A percentile compares a stretch with the other conserved stretches of the same genome.
These are phyloP conservation scores for Microcebus ravelobensis DNA, from an alignment of 2,113 vertebrate species.

Conservation along the genomic window DNA sequence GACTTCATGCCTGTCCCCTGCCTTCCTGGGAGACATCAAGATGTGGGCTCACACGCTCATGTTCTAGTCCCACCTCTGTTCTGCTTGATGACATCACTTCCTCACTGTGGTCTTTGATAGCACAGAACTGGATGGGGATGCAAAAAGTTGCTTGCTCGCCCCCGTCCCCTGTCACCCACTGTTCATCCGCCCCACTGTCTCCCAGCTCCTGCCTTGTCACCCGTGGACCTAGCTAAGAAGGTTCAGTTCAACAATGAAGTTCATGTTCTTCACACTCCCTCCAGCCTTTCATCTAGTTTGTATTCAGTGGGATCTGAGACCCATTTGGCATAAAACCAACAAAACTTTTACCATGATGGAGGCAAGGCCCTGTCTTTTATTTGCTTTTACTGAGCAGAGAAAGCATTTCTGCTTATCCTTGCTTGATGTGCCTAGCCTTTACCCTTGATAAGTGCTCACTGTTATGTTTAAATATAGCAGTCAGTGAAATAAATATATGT, in stretches of 20 bases:
- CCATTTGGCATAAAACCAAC: neutral
- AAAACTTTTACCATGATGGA: neutral
- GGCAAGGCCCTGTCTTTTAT: neutral
- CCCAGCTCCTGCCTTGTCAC: neutral
- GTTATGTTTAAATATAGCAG: neutral
- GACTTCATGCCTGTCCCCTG: neutral
- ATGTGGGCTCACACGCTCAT: neutral
- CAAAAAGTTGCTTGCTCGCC: neutral
- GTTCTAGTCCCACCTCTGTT: neutral
- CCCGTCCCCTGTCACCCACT: rapidly evolving
- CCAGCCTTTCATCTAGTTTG: neutral
- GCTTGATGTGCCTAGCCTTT: neutral
- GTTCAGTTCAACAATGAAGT: neutral
- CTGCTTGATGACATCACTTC: neutral
- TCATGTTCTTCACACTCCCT: neutral
- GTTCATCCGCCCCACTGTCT: neutral
- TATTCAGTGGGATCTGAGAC: neutral
- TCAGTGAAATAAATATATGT: neutral
- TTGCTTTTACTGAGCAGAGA: neutral
- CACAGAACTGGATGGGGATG: neutral
- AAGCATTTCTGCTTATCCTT: neutral
- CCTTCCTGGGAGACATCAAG: neutral
- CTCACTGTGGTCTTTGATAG: neutral
- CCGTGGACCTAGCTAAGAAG: neutral
- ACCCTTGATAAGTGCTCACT: neutral